Conservation (phyloP, 2,888 invertebrate genomes). For the Spodoptera littoralis region DNA sequence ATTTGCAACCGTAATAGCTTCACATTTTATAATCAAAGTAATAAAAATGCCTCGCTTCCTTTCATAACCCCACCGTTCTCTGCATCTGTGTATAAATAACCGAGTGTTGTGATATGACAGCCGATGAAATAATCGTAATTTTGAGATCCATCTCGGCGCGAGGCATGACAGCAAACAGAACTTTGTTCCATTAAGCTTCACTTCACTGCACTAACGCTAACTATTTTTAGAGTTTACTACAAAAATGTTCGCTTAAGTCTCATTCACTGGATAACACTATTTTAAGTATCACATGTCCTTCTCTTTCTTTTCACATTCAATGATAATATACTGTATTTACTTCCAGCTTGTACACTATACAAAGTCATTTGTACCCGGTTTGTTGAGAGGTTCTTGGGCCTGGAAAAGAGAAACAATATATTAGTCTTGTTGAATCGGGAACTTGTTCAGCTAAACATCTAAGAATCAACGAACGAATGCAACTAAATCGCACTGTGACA, state of each 20-base stretch:
- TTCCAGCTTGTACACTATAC: slow-evolving; percentile 89
- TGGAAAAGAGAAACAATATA: slow-evolving; percentile 84
- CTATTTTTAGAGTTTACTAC: slow-evolving; percentile 76
- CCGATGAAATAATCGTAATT: slow-evolving; percentile 65
- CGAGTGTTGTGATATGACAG: slow-evolving; percentile 54
- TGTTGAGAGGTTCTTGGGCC: slow-evolving; percentile 95
- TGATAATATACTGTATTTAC: slow-evolving; percentile 85
- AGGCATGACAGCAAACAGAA: slow-evolving; percentile 73
- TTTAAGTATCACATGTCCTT: slow-evolving; percentile 85
- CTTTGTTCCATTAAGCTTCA: slow-evolving; percentile 75
- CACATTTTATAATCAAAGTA: slow-evolving; percentile 4
- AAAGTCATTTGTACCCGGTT: slow-evolving; percentile 94
- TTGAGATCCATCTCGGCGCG: slow-evolving; percentile 79
- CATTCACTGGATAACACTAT: slow-evolving; percentile 84
- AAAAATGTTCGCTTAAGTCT: slow-evolving; percentile 76
- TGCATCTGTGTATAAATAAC: slow-evolving; percentile 26
- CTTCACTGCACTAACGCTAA: slow-evolving; percentile 81
- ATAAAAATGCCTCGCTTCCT: not conserved
- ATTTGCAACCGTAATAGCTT: slow-evolving; percentile 22
- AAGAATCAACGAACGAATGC: slow-evolving; percentile 36
- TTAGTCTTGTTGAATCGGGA: slow-evolving; percentile 30
- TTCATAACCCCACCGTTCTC: slow-evolving; percentile 14
- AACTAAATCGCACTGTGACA: slow-evolving; percentile 45
- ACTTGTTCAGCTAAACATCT: slow-evolving; percentile 25
- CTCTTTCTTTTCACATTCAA: slow-evolving; percentile 87